Percentiles rank a stretch among this genome's conserved stretches.
Conservation (phyloP, 53 echinoderm and acorn worm genomes). For the Paelopatides confundens region DNA sequence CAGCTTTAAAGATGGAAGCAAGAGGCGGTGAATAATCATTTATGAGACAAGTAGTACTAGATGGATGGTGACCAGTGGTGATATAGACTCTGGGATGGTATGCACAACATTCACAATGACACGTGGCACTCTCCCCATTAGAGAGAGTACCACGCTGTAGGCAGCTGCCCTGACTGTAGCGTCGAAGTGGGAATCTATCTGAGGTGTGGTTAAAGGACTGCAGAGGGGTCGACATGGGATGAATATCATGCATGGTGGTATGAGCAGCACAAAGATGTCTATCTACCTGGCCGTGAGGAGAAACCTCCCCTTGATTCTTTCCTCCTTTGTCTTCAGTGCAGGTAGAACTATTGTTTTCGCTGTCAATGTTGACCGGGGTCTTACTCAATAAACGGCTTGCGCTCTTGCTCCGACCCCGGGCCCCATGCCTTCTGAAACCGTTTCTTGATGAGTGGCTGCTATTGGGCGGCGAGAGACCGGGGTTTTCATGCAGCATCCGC, state of each 20-base stretch:
- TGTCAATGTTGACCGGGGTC: neutral
- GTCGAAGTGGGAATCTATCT: slow-evolving; percentile 15
- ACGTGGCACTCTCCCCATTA: neutral
- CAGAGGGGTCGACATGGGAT: neutral
- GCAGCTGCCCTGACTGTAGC: slow-evolving; percentile 31
- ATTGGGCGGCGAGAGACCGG: neutral
- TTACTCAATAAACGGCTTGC: slow-evolving; percentile 27
- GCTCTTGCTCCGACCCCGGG: slow-evolving; percentile 36
- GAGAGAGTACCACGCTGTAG: neutral
- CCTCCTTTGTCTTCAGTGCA: neutral
- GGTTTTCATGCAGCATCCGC: slow-evolving; percentile 7
- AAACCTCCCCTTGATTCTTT: neutral
- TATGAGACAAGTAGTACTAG: neutral
- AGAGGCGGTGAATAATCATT: neutral
- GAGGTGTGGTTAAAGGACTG: neutral
- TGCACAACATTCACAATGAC: neutral
- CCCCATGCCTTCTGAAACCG: neutral
- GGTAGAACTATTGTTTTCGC: neutral
- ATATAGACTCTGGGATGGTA: neutral
- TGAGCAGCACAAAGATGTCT: neutral
- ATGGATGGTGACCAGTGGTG: neutral
- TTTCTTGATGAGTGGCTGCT: neutral
- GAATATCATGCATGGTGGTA: neutral
- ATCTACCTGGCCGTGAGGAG: slow-evolving; percentile 13
- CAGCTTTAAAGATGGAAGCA: slow-evolving; percentile 27